These are phyloP conservation scores for Sphaerodactylus townsendi DNA, from an alignment of 2,113 vertebrate genomes.

Conservation along the genomic window DNA sequence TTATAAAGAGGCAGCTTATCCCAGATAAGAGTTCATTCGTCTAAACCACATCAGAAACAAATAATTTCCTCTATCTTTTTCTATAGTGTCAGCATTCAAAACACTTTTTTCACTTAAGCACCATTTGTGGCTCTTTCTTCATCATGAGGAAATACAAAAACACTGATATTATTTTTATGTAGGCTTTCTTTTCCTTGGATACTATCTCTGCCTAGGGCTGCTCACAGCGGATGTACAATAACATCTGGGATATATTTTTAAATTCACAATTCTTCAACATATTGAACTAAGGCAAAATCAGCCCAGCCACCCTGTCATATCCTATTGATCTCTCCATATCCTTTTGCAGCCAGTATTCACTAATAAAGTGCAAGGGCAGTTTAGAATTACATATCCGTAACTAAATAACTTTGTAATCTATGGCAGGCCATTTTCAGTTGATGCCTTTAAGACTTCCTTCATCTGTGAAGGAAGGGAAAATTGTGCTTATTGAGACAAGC, in stretches of 20 bases:
- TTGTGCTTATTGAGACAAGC: slow-evolving; percentile 22
- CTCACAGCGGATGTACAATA: not conserved
- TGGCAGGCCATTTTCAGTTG: slow-evolving; percentile 57
- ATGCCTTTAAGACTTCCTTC: slow-evolving; percentile 56
- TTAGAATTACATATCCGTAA: slow-evolving; percentile 61
- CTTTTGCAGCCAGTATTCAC: slow-evolving; percentile 53
- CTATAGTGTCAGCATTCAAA: not conserved
- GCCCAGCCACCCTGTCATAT: slow-evolving; percentile 17
- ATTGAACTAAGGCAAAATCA: slow-evolving; percentile 37
- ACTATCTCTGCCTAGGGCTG: not conserved
- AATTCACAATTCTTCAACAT: not conserved
- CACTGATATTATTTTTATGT: not conserved
- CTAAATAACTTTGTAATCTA: slow-evolving; percentile 68
- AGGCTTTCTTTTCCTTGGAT: not conserved
- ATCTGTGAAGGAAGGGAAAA: slow-evolving; percentile 60
- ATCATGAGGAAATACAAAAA: not conserved
- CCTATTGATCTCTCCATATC: slow-evolving; percentile 21
- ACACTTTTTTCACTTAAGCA: not conserved
- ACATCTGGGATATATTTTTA: slow-evolving; percentile 23
- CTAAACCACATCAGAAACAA: not conserved
- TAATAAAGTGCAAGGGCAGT: slow-evolving; percentile 52
- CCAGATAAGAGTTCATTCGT: not conserved
- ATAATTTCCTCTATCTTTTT: not conserved
- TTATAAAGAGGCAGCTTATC: not conserved
- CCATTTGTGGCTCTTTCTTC: not conserved